Base-by-base conservation (phyloP, 2,888 invertebrate species). In the Amiota mariae region DNA sequence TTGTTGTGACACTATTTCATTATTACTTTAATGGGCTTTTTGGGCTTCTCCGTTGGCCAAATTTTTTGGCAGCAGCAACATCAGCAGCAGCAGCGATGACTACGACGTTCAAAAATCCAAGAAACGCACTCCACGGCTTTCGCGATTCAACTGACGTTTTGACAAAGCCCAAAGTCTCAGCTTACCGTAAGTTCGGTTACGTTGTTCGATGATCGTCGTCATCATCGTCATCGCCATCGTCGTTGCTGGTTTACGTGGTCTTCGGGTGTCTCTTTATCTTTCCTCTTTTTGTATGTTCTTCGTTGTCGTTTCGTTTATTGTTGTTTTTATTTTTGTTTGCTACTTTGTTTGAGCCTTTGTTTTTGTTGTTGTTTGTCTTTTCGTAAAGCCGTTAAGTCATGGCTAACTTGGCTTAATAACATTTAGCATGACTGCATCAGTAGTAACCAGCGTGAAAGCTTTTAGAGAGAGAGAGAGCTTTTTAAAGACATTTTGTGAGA, bases 71-170 rank as follows among this genome's bases (percentile, higher is more conserved):
- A 78, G 76, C 74, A 74, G 73, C 78, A 73, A 70, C 74, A 77
- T 79, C 81, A 84, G 80, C 80, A 76, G 74, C 81, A 81, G 80
- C 85, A 78, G 81, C 78, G 75, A 70, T 76, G 67, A 72, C 76
- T 73, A 68, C 49, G 59, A 48, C 74, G 51, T 46, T 51, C 66
- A 24, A 76, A 78, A 81, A 74, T 73, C 72, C 78, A 78, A 72
- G 80, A 88, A 87, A 87, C 88, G 87, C 85, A 89, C 90, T 88
- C 89, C 85, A 89, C 88, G 89, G 88, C 89, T 89, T 89, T 88
- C 90, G 88, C 89, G 89, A 89, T 87, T 87, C 88, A 89, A 90
- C 89, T 90, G 87, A 90, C 56, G 72, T 79, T 77, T 76, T 80
- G 75, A 63, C 73, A 74, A 72, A 76, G 76, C 75, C 77, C 79